Conservation (phyloP, 2,113 vertebrate genomes). For the Saccopteryx leptura region DNA sequence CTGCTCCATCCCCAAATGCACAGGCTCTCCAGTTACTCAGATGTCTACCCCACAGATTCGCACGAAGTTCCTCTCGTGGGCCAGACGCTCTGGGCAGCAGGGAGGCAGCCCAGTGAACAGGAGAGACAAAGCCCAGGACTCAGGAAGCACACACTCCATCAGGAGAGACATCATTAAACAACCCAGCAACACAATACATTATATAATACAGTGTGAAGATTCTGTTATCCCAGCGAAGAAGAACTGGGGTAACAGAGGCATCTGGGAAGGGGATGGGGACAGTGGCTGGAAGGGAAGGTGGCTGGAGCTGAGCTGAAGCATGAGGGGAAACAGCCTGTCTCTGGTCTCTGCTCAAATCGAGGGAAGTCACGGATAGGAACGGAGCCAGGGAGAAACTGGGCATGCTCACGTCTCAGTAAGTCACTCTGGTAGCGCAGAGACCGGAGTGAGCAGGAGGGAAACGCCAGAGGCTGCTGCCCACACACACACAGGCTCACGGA, state of each 20-base stretch:
- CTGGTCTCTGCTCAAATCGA: background rate
- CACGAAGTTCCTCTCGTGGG: background rate
- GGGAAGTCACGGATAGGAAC: background rate
- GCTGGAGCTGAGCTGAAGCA: too few species aligned
- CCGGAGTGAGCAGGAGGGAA: background rate
- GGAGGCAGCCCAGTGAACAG: background rate
- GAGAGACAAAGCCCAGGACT: background rate
- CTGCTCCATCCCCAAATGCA: background rate
- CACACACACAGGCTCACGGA: fast-evolving
- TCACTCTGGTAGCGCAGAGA: background rate
- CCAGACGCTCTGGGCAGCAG: background rate
- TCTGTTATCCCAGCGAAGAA: too few species aligned
- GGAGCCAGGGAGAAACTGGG: background rate
- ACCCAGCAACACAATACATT: background rate
- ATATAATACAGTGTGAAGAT: background rate
- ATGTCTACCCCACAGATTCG: background rate
- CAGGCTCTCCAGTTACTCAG: too few species aligned
- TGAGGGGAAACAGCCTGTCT: background rate
- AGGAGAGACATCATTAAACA: background rate
- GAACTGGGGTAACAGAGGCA: too few species aligned
- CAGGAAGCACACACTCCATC: fast-evolving
- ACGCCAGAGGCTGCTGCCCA: too few species aligned
- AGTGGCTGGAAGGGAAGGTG: fast-evolving
- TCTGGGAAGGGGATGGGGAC: background rate
- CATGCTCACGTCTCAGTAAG: background rate